A percentile compares a stretch with the other conserved stretches of the same genome.
phyloP scores from a whole-genome alignment of 2,113 vertebrate species.

The Erinaceus europaeus region DNA sequence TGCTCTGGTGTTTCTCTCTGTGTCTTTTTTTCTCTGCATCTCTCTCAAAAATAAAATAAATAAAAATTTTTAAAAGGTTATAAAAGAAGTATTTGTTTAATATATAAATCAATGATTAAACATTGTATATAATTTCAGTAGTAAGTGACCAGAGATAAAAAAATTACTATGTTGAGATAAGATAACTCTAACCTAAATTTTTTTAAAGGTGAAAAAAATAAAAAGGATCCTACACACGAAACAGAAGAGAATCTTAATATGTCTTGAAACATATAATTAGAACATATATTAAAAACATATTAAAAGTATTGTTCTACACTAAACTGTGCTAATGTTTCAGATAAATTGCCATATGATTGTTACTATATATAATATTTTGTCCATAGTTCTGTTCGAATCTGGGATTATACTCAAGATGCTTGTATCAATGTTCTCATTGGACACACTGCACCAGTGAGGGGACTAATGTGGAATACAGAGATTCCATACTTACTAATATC shows the following conservation, averaged over 20 bases:
- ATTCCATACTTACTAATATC: slow-evolving; percentile 95
- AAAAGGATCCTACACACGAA: not conserved
- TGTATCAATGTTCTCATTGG: slow-evolving; percentile 94
- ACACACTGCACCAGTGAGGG: slow-evolving; percentile 94
- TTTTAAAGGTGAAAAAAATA: no score
- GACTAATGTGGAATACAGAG: slow-evolving; percentile 97
- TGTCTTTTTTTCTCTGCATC: no score
- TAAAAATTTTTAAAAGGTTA: no score
- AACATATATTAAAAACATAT: not conserved
- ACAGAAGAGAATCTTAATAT: not conserved
- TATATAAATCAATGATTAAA: not conserved
- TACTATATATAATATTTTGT: slow-evolving; percentile 31
- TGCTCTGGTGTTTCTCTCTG: no score
- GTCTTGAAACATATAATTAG: not conserved
- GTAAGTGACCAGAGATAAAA: not conserved
- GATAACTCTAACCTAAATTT: not conserved
- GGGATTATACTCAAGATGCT: slow-evolving; percentile 97
- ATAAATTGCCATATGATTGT: not conserved
- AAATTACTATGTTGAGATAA: not conserved
- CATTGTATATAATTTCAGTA: not conserved
- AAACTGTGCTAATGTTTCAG: not conserved
- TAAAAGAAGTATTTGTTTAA: no score
- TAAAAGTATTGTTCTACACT: not conserved
- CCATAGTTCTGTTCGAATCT: slow-evolving; percentile 94
- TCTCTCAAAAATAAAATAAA: no score